Conservation (phyloP, 2,797 vertebrate species). For the Aeoliscus strigatus region DNA sequence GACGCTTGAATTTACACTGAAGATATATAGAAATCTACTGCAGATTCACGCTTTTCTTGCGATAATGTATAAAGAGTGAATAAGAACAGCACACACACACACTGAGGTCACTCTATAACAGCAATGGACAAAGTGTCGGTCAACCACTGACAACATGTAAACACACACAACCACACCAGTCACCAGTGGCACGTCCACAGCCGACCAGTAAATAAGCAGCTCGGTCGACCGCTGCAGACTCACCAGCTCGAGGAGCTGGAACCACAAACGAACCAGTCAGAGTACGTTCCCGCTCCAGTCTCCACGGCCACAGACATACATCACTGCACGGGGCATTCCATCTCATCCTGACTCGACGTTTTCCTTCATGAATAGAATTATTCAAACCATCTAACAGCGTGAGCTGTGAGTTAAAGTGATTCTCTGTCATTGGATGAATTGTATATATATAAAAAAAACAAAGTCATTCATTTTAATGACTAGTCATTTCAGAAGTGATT, state of each 20-base stretch:
- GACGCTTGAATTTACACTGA: too few species aligned
- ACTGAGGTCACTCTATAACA: constrained; percentile 40
- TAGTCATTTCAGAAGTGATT: too few species aligned
- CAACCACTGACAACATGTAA: constrained; percentile 61
- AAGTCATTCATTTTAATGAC: too few species aligned
- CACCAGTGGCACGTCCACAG: constrained; percentile 38
- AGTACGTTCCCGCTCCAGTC: constrained; percentile 51
- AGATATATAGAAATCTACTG: too few species aligned
- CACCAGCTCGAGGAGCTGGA: constrained; percentile 38
- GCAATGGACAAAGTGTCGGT: constrained; percentile 38
- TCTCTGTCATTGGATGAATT: too few species aligned
- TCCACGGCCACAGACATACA: constrained; percentile 44
- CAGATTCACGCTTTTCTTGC: too few species aligned
- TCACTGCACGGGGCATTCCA: too few species aligned
- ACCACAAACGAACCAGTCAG: constrained; percentile 57
- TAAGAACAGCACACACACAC: constrained; percentile 12
- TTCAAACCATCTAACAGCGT: too few species aligned
- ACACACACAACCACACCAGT: constrained; percentile 40
- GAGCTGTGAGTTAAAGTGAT: too few species aligned
- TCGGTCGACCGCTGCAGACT: constrained; percentile 60
- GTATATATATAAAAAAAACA: too few species aligned
- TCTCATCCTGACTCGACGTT: constrained; percentile 63
- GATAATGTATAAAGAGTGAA: too few species aligned
- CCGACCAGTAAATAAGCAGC: constrained; percentile 66
- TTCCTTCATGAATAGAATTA: too few species aligned